These are phyloP conservation scores for Nomada fucata DNA, from an alignment of 2,888 invertebrate genomes.

Conservation along the genomic window DNA sequence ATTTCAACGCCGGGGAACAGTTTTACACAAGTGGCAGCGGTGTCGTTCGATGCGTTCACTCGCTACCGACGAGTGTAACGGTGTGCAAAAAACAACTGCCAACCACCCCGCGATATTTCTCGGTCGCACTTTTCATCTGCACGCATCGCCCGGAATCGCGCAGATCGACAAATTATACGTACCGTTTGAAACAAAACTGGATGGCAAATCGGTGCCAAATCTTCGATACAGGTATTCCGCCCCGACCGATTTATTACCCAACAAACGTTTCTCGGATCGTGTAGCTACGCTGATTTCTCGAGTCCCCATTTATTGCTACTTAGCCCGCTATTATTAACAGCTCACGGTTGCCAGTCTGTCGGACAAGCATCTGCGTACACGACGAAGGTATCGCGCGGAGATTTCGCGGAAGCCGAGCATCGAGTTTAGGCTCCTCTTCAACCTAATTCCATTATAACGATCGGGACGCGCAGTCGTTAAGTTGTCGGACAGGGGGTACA, in stretches of 20 bases:
- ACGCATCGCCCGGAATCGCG: background rate
- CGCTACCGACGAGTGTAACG: conserved; percentile 16
- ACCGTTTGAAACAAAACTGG: conserved; percentile 13
- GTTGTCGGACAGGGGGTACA: conserved; percentile 32
- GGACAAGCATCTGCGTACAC: background rate
- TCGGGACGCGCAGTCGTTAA: conserved; percentile 7
- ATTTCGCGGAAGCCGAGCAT: background rate
- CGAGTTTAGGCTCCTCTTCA: background rate
- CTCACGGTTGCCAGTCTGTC: too few species aligned
- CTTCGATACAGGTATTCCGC: conserved; percentile 34
- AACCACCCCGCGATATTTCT: conserved; percentile 21
- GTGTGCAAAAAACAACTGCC: background rate
- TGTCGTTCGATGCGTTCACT: conserved; percentile 34
- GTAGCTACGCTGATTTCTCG: conserved; percentile 74
- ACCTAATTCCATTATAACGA: conserved; percentile 20
- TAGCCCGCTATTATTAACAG: conserved; percentile 65
- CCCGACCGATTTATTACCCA: conserved; percentile 60
- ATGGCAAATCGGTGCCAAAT: conserved; percentile 9
- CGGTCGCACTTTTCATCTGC: background rate
- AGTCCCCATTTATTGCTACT: conserved; percentile 76
- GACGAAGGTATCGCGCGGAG: background rate
- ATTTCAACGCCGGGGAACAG: conserved; percentile 39
- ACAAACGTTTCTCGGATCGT: conserved; percentile 40
- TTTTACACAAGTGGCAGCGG: conserved; percentile 22
- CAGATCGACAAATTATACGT: background rate